Evolutionary conservation across 2,888 invertebrate species (phyloP).

Genomic region (Cantharis nigra): DNA sequence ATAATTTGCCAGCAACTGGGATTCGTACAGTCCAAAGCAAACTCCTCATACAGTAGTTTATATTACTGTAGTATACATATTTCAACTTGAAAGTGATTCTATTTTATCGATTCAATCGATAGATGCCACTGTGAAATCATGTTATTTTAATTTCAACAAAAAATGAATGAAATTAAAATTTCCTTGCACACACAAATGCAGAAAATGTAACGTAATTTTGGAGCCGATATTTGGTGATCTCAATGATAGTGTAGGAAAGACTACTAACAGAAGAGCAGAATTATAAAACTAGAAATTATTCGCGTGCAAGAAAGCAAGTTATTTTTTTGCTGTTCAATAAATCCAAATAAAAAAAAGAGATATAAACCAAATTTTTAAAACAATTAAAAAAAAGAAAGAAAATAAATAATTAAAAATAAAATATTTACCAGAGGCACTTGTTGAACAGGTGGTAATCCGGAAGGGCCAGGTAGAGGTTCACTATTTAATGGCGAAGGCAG

Average conservation of each 20-base stretch:
- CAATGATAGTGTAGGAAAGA: neutral
- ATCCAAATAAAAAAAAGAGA: neutral
- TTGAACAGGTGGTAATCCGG: constrained; percentile 83
- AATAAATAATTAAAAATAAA: neutral
- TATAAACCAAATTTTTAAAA: neutral
- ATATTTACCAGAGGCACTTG: constrained; percentile 82
- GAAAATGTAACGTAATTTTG: neutral
- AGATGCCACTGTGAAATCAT: too few relatives aligned
- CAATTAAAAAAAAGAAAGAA: too few relatives aligned
- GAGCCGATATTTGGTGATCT: neutral
- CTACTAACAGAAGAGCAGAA: neutral
- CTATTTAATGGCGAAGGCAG: constrained; percentile 69
- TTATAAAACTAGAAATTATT: neutral
- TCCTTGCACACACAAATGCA: neutral
- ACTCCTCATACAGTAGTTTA: too few relatives aligned
- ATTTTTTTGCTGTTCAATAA: neutral
- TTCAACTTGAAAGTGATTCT: too few relatives aligned
- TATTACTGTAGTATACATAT: too few relatives aligned
- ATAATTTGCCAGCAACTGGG: too few relatives aligned
- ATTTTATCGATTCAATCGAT: too few relatives aligned
- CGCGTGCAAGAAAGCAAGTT: neutral
- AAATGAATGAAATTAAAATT: too few relatives aligned
- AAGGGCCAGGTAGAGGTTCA: constrained; percentile 79
- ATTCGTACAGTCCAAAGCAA: too few relatives aligned
- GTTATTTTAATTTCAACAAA: too few relatives aligned